Conservation (phyloP, 2,113 vertebrate genomes). For the Ctenodactylus gundi region DNA sequence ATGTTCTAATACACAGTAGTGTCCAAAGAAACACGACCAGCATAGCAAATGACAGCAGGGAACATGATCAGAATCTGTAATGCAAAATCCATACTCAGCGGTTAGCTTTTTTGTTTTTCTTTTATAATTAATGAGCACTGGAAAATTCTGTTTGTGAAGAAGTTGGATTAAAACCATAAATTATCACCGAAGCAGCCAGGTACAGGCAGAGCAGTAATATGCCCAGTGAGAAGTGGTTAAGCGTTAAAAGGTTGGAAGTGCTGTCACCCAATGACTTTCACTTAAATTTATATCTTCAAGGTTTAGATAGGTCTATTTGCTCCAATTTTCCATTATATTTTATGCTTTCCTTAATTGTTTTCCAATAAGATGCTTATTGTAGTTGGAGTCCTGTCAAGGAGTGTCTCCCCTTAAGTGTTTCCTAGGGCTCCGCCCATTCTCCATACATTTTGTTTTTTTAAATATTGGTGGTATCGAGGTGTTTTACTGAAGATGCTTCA, state of each 20-base stretch:
- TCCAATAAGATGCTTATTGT: background rate
- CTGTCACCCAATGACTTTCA: background rate
- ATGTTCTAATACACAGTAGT: constrained; percentile 46
- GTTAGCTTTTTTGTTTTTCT: constrained; percentile 56
- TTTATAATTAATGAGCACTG: constrained; percentile 60
- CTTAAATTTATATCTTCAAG: background rate
- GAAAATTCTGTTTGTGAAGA: constrained; percentile 57
- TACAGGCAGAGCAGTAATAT: constrained; percentile 8
- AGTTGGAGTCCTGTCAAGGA: background rate
- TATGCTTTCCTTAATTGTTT: background rate
- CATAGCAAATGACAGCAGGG: constrained; percentile 31
- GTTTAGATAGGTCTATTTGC: background rate
- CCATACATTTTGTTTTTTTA: background rate
- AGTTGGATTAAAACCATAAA: constrained; percentile 48
- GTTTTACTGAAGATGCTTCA: background rate
- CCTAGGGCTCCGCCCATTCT: background rate
- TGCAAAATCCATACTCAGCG: constrained; percentile 25
- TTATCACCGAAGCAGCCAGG: constrained; percentile 31
- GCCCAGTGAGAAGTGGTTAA: background rate
- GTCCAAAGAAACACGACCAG: constrained; percentile 39
- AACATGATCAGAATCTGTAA: constrained; percentile 21
- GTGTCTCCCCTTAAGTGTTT: background rate
- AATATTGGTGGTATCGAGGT: background rate
- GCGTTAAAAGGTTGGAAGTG: background rate
- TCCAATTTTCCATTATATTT: background rate